Evolutionary conservation across 2,888 invertebrate genomes (phyloP).

Genomic region (Ariolimax columbianus): DNA sequence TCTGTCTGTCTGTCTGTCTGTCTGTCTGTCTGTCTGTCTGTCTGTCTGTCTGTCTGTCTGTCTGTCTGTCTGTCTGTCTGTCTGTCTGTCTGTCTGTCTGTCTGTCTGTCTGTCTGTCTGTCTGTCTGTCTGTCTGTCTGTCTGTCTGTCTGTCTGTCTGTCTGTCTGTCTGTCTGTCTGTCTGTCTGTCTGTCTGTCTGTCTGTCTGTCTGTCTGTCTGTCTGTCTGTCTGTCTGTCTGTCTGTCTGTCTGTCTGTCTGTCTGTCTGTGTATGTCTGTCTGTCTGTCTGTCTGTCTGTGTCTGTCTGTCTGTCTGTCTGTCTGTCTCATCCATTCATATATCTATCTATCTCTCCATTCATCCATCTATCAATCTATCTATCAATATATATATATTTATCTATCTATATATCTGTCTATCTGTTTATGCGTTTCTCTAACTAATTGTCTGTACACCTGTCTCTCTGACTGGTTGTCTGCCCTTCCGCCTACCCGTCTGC

Average conservation of each 20-base stretch:
- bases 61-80: no score
- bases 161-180: not conserved
- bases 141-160: not conserved
- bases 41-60: no score
- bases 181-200: not conserved
- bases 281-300: not conserved
- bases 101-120: not conserved
- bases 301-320: not conserved
- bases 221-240: not conserved
- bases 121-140: not conserved
- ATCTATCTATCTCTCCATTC: not conserved
- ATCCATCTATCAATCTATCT: no score
- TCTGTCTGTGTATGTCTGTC: not conserved
- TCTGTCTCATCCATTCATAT: not conserved
- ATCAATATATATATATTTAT: no score
- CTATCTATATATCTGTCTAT: no score
- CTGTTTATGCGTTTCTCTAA: no score
- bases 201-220: not conserved
- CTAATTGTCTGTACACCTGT: no score
- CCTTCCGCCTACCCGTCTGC: not conserved
- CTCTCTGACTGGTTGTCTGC: not conserved
- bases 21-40: no score
- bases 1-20: no score
- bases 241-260: not conserved
- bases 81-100: no score